Evolutionary conservation across 2,113 vertebrate species (phyloP).

Genomic region (Lycocorax pyrrhopterus): DNA sequence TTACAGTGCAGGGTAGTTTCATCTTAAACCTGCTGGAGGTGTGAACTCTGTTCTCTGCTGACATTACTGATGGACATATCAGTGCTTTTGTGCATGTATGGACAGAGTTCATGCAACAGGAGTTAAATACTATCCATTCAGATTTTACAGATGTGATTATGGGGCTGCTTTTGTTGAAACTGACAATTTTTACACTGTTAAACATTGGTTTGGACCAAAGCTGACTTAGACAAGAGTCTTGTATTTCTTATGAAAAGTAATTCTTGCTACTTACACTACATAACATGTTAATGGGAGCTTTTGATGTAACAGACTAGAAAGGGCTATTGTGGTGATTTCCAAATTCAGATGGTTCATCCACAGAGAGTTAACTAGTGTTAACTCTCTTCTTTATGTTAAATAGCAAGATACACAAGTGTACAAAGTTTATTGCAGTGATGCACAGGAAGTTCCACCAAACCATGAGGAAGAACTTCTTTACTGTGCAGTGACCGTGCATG

Average conservation of each 20-base stretch:
- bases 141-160: neutral
- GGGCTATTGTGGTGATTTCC: neutral
- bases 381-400: neutral
- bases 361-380: neutral
- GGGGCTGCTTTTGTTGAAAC: neutral
- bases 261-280: neutral
- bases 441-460: neutral
- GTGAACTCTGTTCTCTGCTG: neutral
- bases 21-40: neutral
- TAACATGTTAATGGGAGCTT: neutral
- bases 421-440: neutral
- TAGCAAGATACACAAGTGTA: neutral
- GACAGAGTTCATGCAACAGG: neutral
- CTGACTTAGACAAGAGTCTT: neutral
- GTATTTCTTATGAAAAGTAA: neutral
- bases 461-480: neutral
- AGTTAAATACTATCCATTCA: neutral
- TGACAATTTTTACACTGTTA: neutral
- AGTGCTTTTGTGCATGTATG: neutral
- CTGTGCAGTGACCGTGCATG: neutral
- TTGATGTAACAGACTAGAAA: neutral
- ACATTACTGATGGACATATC: neutral
- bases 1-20: neutral
- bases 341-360: neutral
- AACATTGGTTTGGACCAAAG: neutral